A percentile compares a stretch with the other conserved stretches of the same genome.
Conservation (phyloP, 2,888 invertebrate genomes). For the Laspeyria flexula region DNA sequence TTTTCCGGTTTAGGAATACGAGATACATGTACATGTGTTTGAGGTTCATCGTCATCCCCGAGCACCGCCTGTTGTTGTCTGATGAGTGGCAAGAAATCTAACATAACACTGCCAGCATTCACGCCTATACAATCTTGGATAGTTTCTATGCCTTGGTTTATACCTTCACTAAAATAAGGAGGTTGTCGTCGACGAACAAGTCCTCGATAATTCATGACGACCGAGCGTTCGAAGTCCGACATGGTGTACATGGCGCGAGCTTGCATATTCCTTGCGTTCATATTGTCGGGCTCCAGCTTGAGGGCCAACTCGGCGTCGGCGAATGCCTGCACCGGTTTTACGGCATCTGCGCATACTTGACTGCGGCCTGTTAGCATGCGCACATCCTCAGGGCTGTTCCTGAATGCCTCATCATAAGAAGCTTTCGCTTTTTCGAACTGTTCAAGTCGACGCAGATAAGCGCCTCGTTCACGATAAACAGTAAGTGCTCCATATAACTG, state of each 20-base stretch:
- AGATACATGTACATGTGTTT: slow-evolving; percentile 61
- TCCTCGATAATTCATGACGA: slow-evolving; percentile 79
- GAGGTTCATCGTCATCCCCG: slow-evolving; percentile 56
- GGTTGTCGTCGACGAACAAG: slow-evolving; percentile 67
- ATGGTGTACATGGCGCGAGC: slow-evolving; percentile 78
- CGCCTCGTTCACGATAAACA: slow-evolving; percentile 78
- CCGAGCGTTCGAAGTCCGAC: slow-evolving; percentile 78
- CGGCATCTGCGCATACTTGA: slow-evolving; percentile 76
- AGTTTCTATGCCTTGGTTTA: slow-evolving; percentile 77
- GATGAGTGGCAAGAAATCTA: slow-evolving; percentile 76
- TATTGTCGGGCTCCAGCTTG: slow-evolving; percentile 71
- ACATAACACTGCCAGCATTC: slow-evolving; percentile 76
- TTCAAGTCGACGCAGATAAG: slow-evolving; percentile 73
- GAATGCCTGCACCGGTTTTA: slow-evolving; percentile 74
- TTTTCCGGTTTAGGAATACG: slow-evolving; percentile 69
- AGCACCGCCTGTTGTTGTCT: slow-evolving; percentile 64
- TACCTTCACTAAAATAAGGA: slow-evolving; percentile 79
- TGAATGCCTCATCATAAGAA: slow-evolving; percentile 75
- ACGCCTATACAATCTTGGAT: slow-evolving; percentile 79
- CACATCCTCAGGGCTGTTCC: slow-evolving; percentile 66
- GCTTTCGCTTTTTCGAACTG: slow-evolving; percentile 78
- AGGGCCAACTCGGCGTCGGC: slow-evolving; percentile 77
- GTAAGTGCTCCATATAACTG: slow-evolving; percentile 71
- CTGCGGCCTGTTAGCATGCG: slow-evolving; percentile 73
- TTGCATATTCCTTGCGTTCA: slow-evolving; percentile 79